These are phyloP conservation scores for Xyrauchen texanus DNA, from an alignment of 2,113 vertebrate genomes.

Conservation along the genomic window DNA sequence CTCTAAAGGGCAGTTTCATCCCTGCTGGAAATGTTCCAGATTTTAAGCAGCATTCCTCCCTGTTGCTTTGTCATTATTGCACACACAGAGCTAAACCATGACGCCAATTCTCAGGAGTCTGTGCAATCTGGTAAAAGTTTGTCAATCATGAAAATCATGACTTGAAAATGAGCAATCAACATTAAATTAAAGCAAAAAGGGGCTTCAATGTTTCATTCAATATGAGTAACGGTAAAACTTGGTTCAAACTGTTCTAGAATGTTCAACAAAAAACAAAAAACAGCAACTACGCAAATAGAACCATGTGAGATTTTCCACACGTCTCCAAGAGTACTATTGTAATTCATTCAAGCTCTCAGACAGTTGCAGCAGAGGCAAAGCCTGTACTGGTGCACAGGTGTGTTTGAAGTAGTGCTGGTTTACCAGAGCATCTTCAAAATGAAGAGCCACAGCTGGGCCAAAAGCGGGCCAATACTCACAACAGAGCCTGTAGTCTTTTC, in stretches of 20 bases:
- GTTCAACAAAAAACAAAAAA: too few relatives aligned
- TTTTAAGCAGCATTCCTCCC: neutral
- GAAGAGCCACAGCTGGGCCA: neutral
- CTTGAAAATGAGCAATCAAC: too few relatives aligned
- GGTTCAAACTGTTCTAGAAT: neutral
- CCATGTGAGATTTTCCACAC: neutral
- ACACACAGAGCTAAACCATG: constrained; percentile 16
- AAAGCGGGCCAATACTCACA: too few relatives aligned
- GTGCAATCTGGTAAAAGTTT: neutral
- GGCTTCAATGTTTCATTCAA: neutral
- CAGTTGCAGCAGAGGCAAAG: neutral
- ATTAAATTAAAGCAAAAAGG: too few relatives aligned
- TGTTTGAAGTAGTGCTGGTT: neutral
- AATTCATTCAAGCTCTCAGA: neutral
- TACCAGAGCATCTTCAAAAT: neutral
- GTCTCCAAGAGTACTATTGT: neutral
- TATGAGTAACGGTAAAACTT: neutral
- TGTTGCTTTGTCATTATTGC: constrained; percentile 31
- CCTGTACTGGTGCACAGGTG: neutral
- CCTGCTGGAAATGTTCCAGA: constrained; percentile 5
- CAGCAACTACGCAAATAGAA: too few relatives aligned
- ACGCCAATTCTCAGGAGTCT: neutral
- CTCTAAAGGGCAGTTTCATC: constrained; percentile 6
- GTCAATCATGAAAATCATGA: neutral
- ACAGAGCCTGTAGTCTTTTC: too few relatives aligned